Conservation (phyloP, 2,888 invertebrate genomes). For the Cephus runcator region DNA sequence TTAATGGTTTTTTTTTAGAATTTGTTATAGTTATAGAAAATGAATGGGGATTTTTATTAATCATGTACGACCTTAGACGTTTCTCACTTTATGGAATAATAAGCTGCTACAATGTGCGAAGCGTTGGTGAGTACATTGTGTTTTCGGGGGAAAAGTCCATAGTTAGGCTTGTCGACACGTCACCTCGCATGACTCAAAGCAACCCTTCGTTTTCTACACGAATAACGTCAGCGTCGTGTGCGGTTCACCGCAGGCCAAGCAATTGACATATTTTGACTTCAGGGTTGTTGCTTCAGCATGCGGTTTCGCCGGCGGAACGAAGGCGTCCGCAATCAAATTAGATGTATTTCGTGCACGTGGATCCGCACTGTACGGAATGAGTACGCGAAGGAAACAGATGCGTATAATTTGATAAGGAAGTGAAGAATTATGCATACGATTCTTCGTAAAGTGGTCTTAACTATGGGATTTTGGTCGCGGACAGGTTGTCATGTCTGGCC, state of each 20-base stretch:
- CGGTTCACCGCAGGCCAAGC: constrained; percentile 55
- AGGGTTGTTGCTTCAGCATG: constrained; percentile 23
- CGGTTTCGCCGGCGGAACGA: constrained; percentile 28
- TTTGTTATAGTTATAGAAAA: neutral
- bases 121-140: neutral
- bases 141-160: constrained; percentile 2
- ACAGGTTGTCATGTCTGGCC: constrained; percentile 4
- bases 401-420: constrained; percentile 46
- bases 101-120: no score
- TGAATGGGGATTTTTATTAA: neutral
- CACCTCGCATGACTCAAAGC: constrained; percentile 57
- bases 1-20: neutral
- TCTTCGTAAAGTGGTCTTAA: neutral
- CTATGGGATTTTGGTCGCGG: constrained; percentile 1
- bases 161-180: constrained; percentile 57
- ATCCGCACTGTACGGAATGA: neutral
- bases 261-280: constrained; percentile 62
- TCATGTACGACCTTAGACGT: neutral
- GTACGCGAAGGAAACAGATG: constrained; percentile 33
- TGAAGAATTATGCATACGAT: constrained; percentile 33
- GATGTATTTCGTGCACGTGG: constrained; percentile 23
- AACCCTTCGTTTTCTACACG: constrained; percentile 30
- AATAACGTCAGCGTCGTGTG: constrained; percentile 30
- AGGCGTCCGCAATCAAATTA: constrained; percentile 12
- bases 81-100: neutral